Base-by-base conservation (phyloP, 2,113 vertebrate genomes). In the Bungarus multicinctus region DNA sequence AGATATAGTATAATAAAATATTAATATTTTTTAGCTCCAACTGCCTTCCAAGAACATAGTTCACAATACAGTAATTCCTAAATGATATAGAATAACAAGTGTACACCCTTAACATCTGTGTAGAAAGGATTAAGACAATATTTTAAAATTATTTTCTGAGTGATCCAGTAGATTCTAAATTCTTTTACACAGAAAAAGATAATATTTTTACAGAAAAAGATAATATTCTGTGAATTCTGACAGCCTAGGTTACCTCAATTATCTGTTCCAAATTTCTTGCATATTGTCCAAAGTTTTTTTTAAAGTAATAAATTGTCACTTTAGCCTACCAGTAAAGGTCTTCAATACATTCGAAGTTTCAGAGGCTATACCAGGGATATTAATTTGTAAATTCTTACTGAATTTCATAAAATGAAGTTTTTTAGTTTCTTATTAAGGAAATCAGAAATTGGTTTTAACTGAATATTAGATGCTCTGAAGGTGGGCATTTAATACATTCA, bases 341-440 rank as follows among this genome's bases (percentile, higher is more conserved):
- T 81, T 39, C 18, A 39, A 43, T 43, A 43, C 18, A 81, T 1
- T 81, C 74, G 43, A 81, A 81, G 18, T 8, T 81, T 43, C 34
- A 81, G 34, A 81, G 34, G 74, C 34, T 57, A 12, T 90, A 1
- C 12, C 55, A 30, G 14, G 12, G 55, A 5, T 89, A 89, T 9
- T 43, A 11, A 89, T 11, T 88, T 39, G 50, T 54, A 4, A 55
- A 54, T n/a, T 1, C 27, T 90, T 89, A n/a, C 93, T 85, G 0
- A 1, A 50, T 54, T 9, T 90, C 93, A 93, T 8, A 0, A 0
- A 30, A 22, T 64, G 86, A 0, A n/a, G 0, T 2, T 27, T 11
- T 94, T 94, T 93, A 9, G 0, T 88, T 92, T 1, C 93, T 43
- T 2, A 3, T 89, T 87, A 88, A 94, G n/a, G 27, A 85, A 12